Evolutionary conservation across 2,888 invertebrate species (phyloP).

Genomic region (Pyrrhosoma nymphula): DNA sequence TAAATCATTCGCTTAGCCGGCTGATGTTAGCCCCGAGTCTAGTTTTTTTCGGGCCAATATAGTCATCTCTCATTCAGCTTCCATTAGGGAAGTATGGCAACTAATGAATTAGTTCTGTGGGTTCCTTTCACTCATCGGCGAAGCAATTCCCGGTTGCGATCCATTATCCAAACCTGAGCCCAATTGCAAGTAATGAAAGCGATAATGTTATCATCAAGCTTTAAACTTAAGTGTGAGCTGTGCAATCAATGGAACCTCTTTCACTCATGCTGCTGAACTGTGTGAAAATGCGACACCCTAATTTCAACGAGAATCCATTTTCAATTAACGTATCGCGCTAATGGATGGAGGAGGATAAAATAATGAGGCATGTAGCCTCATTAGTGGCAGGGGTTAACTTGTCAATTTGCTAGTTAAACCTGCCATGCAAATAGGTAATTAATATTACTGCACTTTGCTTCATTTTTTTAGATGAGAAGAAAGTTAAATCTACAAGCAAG

Average conservation of each 20-base stretch:
- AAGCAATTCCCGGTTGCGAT: background rate
- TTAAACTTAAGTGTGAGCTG: background rate
- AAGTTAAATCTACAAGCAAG: too few species aligned
- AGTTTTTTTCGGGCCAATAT: background rate
- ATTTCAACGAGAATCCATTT: background rate
- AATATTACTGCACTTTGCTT: too few species aligned
- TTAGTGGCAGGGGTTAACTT: too few species aligned
- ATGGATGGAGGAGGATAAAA: background rate
- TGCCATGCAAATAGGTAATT: too few species aligned
- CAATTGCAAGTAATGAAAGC: background rate
- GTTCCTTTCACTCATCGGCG: background rate
- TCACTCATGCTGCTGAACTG: background rate
- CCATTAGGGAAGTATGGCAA: background rate
- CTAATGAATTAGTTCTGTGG: background rate
- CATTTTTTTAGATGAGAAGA: too few species aligned
- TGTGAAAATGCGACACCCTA: background rate
- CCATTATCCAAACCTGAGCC: background rate
- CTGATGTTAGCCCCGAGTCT: too few species aligned
- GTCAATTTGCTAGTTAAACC: too few species aligned
- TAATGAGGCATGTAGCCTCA: background rate
- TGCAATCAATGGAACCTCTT: background rate
- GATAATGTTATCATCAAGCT: background rate
- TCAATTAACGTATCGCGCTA: background rate
- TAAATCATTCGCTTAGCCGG: background rate
- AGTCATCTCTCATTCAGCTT: background rate